These are phyloP conservation scores for Parasteatoda lunata DNA, from an alignment of 2,888 invertebrate species.

Conservation along the genomic window DNA sequence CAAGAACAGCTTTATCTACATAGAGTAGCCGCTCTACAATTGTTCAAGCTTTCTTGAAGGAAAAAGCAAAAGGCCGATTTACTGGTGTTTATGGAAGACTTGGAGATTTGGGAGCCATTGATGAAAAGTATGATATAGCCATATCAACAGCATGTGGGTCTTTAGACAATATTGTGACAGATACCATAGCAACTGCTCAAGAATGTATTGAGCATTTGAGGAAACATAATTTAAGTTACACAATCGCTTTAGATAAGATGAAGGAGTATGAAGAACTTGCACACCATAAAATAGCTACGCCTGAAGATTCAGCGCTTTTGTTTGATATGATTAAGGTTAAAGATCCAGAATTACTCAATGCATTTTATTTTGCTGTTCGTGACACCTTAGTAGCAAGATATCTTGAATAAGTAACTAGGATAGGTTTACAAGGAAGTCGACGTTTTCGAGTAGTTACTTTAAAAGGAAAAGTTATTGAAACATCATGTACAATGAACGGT, in stretches of 20 bases:
- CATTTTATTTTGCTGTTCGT: constrained; percentile 91
- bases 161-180: constrained; percentile 93
- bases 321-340: constrained; percentile 90
- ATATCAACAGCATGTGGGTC: constrained; percentile 94
- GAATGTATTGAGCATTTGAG: constrained; percentile 88
- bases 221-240: constrained; percentile 84
- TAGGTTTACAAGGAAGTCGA: constrained; percentile 82
- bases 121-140: constrained; percentile 90
- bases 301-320: constrained; percentile 89
- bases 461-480: constrained; percentile 89
- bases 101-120: constrained; percentile 96
- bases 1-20: constrained; percentile 80
- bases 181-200: constrained; percentile 88
- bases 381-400: constrained; percentile 90
- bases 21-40: constrained; percentile 76
- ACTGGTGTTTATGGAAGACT: constrained; percentile 89
- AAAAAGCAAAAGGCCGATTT: constrained; percentile 85
- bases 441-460: constrained; percentile 91
- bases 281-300: no score
- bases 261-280: no score
- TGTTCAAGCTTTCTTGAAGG: constrained; percentile 85
- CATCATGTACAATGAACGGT: constrained; percentile 93
- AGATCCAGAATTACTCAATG: constrained; percentile 84
- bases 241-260: constrained; percentile 90
- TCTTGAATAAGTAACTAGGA: constrained; percentile 89